Evolutionary conservation across 2,888 invertebrate species (phyloP), one percentile per base, ranked within the genome.

Genomic region (Lasioglossum leucozonium): DNA sequence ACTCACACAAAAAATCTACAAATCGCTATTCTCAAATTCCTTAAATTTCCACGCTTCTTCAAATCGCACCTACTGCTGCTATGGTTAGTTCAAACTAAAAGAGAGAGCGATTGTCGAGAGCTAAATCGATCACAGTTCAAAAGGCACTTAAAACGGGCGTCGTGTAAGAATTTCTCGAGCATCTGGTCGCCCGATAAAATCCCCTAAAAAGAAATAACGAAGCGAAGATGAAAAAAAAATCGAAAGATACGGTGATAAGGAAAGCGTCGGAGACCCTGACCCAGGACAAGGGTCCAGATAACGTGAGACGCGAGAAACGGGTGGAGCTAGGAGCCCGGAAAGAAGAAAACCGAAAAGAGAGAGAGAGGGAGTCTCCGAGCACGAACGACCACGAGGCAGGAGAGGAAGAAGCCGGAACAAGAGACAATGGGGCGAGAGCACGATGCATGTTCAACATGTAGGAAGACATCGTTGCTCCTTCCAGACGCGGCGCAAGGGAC

Each of bases 401-500:
- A 80, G 37, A 62, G 79, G 85, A 77, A 81, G 83, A 86, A 86
- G 85, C 84, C 82, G 84, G 90, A 89, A 90, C 87, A 85, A 86
- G 89, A 91, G 89, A 93, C 92, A 93, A 93, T 93, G 90, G 91
- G 73, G 88, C 89, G 88, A 78, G 65, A 91, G 89, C 90, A 88
- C 92, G 90, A 89, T 90, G 91, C 91, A 92, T 94, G 94, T 94
- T 94, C 89, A 93, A 94, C 93, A 93, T 92, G 92, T 93, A 93
- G 94, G 91, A 94, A 93, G 94, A 94, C 92, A 93, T 93, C 88
- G 91, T 88, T 86, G 88, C 90, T 89, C 84, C 91, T 91, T 91
- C 92, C 93, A 94, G 94, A 93, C 94, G 89, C 85, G 58, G 58
- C 58, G 58, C 58, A 30, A 93, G 93, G 94, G 95, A 95, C 95